Percentiles rank a stretch among this genome's conserved stretches.
phyloP scores from a whole-genome alignment of 2,797 vertebrate species.

The Manis crassicaudata region DNA sequence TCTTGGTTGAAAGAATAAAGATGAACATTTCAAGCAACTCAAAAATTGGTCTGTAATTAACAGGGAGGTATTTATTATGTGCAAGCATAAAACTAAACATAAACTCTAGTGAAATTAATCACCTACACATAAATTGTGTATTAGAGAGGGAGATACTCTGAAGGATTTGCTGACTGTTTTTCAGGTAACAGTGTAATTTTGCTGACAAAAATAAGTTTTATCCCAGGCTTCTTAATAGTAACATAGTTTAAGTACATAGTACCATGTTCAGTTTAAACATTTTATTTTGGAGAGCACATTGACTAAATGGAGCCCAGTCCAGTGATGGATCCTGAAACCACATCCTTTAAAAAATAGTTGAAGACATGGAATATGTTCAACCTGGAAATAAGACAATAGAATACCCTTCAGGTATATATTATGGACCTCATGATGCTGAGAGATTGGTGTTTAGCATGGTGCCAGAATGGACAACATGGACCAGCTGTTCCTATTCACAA shows the following conservation, averaged over 20 bases:
- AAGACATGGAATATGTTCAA: not conserved
- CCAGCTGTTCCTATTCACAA: not conserved
- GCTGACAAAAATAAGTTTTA: not conserved
- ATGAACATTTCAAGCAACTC: slow-evolving; percentile 3
- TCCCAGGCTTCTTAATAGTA: not conserved
- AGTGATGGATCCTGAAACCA: not conserved
- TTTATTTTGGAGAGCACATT: not conserved
- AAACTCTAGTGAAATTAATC: not conserved
- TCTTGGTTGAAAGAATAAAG: slow-evolving; percentile 7
- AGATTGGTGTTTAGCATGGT: not conserved
- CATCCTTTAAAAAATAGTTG: not conserved
- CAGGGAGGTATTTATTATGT: not conserved
- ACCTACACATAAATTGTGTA: not conserved
- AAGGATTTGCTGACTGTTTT: slow-evolving; percentile 4
- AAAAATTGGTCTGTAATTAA: slow-evolving; percentile 6
- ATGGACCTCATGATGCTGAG: not conserved
- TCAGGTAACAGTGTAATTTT: not conserved
- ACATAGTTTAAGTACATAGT: not conserved
- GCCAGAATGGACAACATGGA: not conserved
- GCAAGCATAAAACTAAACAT: not conserved
- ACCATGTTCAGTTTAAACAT: not conserved
- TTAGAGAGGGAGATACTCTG: not conserved
- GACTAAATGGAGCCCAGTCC: not conserved
- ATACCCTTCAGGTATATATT: not conserved
- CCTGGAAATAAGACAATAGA: not conserved